Evolutionary conservation across 2,888 invertebrate species (phyloP), one percentile per base, ranked within the genome.

Genomic region (Bombylius major): DNA sequence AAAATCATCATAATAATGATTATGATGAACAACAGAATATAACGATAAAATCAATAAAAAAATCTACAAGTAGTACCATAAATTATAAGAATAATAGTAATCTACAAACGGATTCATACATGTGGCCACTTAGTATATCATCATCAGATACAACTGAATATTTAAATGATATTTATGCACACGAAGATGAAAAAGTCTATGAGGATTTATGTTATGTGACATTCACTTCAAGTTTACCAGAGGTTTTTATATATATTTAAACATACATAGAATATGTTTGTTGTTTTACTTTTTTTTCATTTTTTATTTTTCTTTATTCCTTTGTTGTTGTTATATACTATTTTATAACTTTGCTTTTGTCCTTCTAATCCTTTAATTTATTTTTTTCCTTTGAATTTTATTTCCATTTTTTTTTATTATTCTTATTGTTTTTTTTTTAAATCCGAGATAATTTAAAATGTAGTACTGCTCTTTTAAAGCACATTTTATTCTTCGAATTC

Each of bases 181-280:
- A 71, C 57, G 71, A 82, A 63, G 88, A 88, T 65, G 87, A 89
- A 72, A 87, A 88, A 76, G 85, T 89, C 67, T 91, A 91, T 73
- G 90, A 89, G 76, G 89, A 90, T 75, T 81, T 91, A 65, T 89
- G 89, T 79, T 90, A 88, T 75, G 87, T 89, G 70, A 88, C 87
- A 70, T 86, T 89, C 75, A 79, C 85, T 63, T 81, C 84, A 65
- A 75, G 79, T 63, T 76, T 78, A 70, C 81, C 83, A 63, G 85
- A 86, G 86, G 86, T 86, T 61, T 55, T 57, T 60, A 58, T 57
- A 42, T 11, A 42, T 55, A 57, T 55, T 58, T 50, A 54, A 52
- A 55, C 57, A 51, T 55, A 55, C 57, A 51, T 55, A 54, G 53
- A 53, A 34, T 50, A 52, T 53, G 12, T 53, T 42, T 23, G 45